A percentile compares a stretch with the other conserved stretches of the same genome.
phyloP scores from a whole-genome alignment of 2,888 invertebrate species.

The Drosophila aldrichi region DNA sequence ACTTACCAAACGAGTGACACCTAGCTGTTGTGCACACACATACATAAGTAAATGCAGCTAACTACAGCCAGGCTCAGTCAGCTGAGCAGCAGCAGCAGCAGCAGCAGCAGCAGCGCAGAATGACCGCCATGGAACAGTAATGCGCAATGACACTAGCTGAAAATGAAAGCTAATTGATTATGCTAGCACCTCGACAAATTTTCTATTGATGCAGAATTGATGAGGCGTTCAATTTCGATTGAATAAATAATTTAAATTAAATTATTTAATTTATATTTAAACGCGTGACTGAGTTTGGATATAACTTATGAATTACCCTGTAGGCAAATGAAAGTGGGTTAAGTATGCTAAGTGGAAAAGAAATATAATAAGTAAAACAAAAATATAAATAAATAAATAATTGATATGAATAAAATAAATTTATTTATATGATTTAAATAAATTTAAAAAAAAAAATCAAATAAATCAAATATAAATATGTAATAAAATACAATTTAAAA shows the following conservation, averaged over 20 bases:
- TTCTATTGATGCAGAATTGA: neutral
- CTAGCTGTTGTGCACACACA: slow-evolving; percentile 19
- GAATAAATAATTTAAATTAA: neutral
- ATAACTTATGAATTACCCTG: neutral
- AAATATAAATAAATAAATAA: too few species aligned
- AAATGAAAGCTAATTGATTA: slow-evolving; percentile 3
- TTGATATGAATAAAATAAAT: too few species aligned
- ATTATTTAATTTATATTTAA: slow-evolving; percentile 1
- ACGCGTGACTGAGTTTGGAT: neutral
- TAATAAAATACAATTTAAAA: too few species aligned
- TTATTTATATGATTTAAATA: too few species aligned
- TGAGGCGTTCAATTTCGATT: neutral
- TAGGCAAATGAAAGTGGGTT: neutral
- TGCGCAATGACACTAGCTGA: slow-evolving; percentile 18
- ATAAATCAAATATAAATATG: too few species aligned
- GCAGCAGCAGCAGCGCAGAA: slow-evolving; percentile 2
- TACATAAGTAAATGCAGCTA: slow-evolving; percentile 6
- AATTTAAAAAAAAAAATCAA: too few species aligned
- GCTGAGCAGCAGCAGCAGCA: slow-evolving; percentile 24
- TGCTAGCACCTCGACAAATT: neutral
- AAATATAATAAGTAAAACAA: too few species aligned
- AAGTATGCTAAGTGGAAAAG: too few species aligned
- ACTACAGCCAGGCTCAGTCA: slow-evolving; percentile 10
- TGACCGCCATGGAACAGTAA: neutral
- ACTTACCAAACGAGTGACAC: slow-evolving; percentile 64